Base-by-base conservation (phyloP, 1,140 invertebrate genomes). In the Neuroterus valhalla region DNA sequence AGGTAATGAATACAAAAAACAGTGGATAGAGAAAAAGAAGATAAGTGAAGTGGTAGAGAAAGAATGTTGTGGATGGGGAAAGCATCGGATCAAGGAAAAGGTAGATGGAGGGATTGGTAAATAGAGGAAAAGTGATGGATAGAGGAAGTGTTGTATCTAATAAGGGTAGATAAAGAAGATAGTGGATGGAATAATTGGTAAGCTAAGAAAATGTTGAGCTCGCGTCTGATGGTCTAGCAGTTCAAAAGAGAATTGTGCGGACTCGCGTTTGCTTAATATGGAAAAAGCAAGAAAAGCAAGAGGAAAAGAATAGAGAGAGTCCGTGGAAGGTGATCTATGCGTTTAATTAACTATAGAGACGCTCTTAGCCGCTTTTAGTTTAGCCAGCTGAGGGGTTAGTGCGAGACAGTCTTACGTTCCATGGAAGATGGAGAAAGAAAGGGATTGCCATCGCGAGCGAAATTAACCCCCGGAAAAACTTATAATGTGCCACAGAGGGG, bases 311-410 rank as follows among this genome's bases (percentile, higher is more conserved):
- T 76, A 72, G 19, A 21, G 77, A 75, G 78, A 70, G 79, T 80
- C 68, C 21, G 66, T 68, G 76, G 70, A 73, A 77, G 80, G 76
- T 88, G 87, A 89, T 89, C 87, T 88, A 89, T 89, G 87, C 87
- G 87, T 89, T 88, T 89, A 89, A 89, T 89, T 89, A 89, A 89
- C 87, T 86, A 87, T 88, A 89, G 87, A 89, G 87, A 88, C 85
- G 85, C 86, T 87, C 87, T 88, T 87, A 86, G 83, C 80, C 75
- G 85, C 84, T 87, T 83, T 87, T 87, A 86, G 85, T 86, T 87
- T 80, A 79, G 83, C 82, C 82, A 74, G 82, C 79, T 80, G 80
- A 78, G 73, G 76, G 68, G 76, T 67, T 45, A 71, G 48, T 67
- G 62, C 66, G 66, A 45, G 50, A 17, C 77, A 70, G 67, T 74